phyloP scores from a whole-genome alignment of 2,888 invertebrate genomes.

The Conus canariensis region DNA sequence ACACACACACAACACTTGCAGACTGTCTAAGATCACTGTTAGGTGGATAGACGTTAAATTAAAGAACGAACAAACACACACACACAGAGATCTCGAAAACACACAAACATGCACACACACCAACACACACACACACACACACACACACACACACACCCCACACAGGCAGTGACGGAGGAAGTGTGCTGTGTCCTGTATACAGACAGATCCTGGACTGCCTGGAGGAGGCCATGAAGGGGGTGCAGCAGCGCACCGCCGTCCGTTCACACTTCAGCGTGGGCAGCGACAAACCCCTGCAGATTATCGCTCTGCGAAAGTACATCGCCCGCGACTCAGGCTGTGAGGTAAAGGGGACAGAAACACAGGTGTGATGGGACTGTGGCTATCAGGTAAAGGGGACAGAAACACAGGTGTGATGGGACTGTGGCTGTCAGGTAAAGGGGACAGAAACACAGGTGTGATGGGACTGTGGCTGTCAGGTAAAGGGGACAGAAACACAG shows the following conservation, averaged over 20 bases:
- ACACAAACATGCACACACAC: too few species aligned
- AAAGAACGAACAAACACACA: too few species aligned
- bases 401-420: conserved; percentile 33
- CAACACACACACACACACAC: too few species aligned
- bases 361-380: not conserved
- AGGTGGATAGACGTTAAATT: too few species aligned
- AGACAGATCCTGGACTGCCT: conserved; percentile 38
- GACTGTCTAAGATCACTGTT: too few species aligned
- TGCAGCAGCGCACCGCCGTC: not conserved
- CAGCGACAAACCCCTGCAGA: conserved; percentile 50
- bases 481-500: too few species aligned
- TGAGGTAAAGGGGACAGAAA: conserved; percentile 54
- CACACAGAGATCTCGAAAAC: too few species aligned
- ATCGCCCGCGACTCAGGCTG: conserved; percentile 70
- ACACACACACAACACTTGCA: too few species aligned
- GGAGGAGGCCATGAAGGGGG: conserved; percentile 44
- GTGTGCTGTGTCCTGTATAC: not conserved
- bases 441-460: not conserved
- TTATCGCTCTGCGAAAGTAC: conserved; percentile 74
- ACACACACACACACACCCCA: too few species aligned
- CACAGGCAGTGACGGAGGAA: too few species aligned
- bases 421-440: conserved; percentile 67
- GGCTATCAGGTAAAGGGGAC: too few species aligned
- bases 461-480: too few species aligned
- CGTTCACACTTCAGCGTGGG: conserved; percentile 47